phyloP scores from a whole-genome alignment of 2,113 vertebrate genomes.

The Paraplagusia blochii region DNA sequence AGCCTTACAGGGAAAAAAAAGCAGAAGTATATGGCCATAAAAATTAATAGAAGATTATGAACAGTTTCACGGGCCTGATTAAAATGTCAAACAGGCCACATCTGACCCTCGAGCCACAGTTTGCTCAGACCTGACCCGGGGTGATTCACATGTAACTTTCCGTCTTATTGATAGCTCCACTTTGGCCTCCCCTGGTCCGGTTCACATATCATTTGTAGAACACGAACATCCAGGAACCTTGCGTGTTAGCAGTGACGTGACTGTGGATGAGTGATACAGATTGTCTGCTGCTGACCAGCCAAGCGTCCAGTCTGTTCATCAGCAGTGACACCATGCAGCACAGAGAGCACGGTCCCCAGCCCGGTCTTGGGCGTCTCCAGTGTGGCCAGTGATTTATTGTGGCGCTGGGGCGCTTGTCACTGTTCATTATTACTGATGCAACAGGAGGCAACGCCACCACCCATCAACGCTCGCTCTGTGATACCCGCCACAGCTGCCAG shows the following conservation, averaged over 20 bases:
- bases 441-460: constrained; percentile 65
- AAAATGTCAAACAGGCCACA: too few relatives aligned
- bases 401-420: constrained; percentile 66
- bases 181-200: constrained; percentile 5
- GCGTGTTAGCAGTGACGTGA: constrained; percentile 23
- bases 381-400: constrained; percentile 66
- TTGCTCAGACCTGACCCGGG: too few relatives aligned
- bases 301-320: constrained; percentile 27
- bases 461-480: constrained; percentile 62
- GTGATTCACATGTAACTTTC: too few relatives aligned
- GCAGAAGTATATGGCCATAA: too few relatives aligned
- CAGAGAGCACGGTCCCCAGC: constrained; percentile 45
- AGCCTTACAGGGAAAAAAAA: too few relatives aligned
- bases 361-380: constrained; percentile 43
- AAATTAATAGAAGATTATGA: too few relatives aligned
- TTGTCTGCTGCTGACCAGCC: constrained; percentile 19
- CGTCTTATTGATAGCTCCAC: too few relatives aligned
- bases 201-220: constrained; percentile 28
- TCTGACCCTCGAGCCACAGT: too few relatives aligned
- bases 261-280: constrained; percentile 41
- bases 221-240: constrained; percentile 16
- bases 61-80: too few relatives aligned
- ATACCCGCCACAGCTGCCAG: constrained; percentile 59
- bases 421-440: constrained; percentile 73
- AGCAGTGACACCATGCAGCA: constrained; percentile 35